Evolutionary conservation across 1,140 invertebrate species (phyloP), one percentile per base, ranked within the genome.

Genomic region (Drosophila bifasciata): DNA sequence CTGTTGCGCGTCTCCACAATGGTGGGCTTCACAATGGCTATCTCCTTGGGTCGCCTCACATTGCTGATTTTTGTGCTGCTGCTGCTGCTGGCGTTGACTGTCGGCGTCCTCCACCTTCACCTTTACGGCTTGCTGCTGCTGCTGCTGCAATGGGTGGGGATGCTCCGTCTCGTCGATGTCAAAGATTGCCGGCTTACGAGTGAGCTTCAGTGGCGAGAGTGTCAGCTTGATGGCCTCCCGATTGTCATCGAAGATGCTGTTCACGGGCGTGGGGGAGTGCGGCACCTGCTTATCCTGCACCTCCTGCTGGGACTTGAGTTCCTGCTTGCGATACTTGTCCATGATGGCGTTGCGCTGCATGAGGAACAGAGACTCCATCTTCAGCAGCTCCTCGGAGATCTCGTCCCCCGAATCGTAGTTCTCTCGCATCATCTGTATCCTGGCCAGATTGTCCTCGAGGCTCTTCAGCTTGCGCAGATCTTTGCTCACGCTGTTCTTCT

Each of bases 351-450:
- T 91, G 40, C 84, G 84, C 9, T 91, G 90, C 57, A 76, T 76
- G 1, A 91, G 50, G 40, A 91, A 89, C 5, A 91, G 36, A 3
- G 80, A 90, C 19, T 91, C 90, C 90, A 91, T 91, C 73, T 91
- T 91, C 4, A 89, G 56, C 44, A 91, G 57, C 52, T 91, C 90
- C 32, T 90, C 86, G 46, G 76, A 83, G 7, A 91, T 80, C 41
- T 91, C 90, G 59, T 91, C 90, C 2, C 74, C 83, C 0, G 86
- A 78, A 56, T 91, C 90, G 41, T 83, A 91, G 49, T 85, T 90
- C 17, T 90, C 86, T 0, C 90, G 76, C 90, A 91, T 91, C 79
- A 79, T 91, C 53, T 91, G 90, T 51, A 91, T 91, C 49, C 90
- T 84, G 7, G 77, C 71, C 13, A 91, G 44, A 52, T 91, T 91